These are phyloP conservation scores for Hesperia comma DNA, from an alignment of 2,888 invertebrate species.

Conservation along the genomic window DNA sequence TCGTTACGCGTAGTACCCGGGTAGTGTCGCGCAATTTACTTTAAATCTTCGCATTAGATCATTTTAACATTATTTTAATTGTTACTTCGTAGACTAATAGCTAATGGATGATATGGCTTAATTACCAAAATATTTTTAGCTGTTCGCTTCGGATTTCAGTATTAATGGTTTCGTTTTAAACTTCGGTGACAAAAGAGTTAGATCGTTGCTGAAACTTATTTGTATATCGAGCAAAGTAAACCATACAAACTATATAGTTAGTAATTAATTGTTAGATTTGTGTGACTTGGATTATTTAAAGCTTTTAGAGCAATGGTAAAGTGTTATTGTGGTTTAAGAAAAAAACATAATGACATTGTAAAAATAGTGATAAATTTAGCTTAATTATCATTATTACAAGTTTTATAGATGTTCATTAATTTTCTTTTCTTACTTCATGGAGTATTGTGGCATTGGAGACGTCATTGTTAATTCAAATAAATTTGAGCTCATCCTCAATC, in stretches of 20 bases:
- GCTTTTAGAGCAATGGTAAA: constrained; percentile 82
- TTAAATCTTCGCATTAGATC: constrained; percentile 64
- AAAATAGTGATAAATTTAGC: constrained; percentile 83
- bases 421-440: constrained; percentile 83
- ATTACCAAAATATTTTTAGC: constrained; percentile 79
- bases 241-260: constrained; percentile 81
- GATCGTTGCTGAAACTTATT: constrained; percentile 73
- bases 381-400: constrained; percentile 84
- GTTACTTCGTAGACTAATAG: constrained; percentile 67
- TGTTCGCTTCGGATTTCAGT: constrained; percentile 79
- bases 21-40: constrained; percentile 74
- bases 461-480: constrained; percentile 84
- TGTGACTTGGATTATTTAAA: constrained; percentile 83
- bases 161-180: constrained; percentile 75
- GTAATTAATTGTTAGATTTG: constrained; percentile 84
- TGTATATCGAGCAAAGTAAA: constrained; percentile 83
- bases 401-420: constrained; percentile 84
- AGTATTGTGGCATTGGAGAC: constrained; percentile 83
- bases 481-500: constrained; percentile 81
- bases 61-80: constrained; percentile 66
- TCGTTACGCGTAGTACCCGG: constrained; percentile 66
- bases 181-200: constrained; percentile 61
- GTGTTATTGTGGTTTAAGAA: constrained; percentile 83
- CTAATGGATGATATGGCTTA: constrained; percentile 66
- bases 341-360: constrained; percentile 84